These are phyloP conservation scores for Clarias gariepinus DNA, from an alignment of 2,113 vertebrate genomes.

Conservation along the genomic window DNA sequence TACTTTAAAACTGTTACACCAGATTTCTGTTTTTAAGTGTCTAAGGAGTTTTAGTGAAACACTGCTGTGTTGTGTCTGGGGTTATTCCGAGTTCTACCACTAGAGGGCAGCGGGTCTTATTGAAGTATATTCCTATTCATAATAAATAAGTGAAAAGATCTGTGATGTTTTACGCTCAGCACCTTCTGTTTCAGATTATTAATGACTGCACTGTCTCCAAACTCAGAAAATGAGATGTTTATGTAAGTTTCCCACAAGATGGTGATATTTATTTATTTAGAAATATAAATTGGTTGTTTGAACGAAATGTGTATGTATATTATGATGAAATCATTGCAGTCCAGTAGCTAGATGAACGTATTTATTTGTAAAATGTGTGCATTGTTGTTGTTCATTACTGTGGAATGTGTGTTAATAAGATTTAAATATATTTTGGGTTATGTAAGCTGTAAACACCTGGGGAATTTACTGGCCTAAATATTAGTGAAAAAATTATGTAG, in stretches of 20 bases:
- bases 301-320: constrained; percentile 28
- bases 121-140: not conserved
- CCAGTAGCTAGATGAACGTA: constrained; percentile 15
- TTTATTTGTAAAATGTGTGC: constrained; percentile 44
- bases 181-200: not conserved
- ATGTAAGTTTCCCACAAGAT: not conserved
- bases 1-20: too few relatives aligned
- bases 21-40: not conserved
- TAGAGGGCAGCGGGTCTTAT: not conserved
- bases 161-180: not conserved
- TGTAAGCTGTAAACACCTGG: constrained; percentile 2
- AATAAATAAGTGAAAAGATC: not conserved
- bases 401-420: constrained; percentile 40
- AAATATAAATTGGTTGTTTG: not conserved
- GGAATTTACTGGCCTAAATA: not conserved
- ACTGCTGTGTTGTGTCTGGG: not conserved
- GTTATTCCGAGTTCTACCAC: not conserved
- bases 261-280: not conserved
- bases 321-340: constrained; percentile 18
- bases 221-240: not conserved
- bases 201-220: not conserved
- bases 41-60: not conserved
- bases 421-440: not conserved
- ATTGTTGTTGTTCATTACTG: constrained; percentile 17
- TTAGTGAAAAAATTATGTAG: not conserved